phyloP scores from a whole-genome alignment of 2,888 invertebrate genomes.

The Sarcophaga carnaria region DNA sequence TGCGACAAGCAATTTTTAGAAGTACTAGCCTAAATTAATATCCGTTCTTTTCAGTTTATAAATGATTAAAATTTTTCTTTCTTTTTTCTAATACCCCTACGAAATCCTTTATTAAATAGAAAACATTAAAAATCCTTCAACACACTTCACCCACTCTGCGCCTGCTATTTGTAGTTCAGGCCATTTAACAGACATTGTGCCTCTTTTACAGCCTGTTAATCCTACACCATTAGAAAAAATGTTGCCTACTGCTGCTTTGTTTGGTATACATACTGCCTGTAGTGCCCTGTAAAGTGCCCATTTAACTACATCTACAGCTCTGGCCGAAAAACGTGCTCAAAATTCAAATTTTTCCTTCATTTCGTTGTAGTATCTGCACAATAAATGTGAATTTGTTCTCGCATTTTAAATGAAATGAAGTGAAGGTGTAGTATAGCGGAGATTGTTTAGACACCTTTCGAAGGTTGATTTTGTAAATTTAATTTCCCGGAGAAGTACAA shows the following conservation, averaged over 20 bases:
- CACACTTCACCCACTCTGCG: not conserved
- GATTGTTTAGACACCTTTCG: conserved; percentile 20
- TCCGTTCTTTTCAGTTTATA: not conserved
- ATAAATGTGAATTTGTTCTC: not conserved
- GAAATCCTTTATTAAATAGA: not conserved
- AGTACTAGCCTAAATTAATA: not conserved
- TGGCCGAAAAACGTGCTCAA: conserved; percentile 51
- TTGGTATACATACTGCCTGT: not conserved
- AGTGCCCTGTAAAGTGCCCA: not conserved
- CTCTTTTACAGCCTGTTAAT: conserved; percentile 10
- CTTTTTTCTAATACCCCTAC: not conserved
- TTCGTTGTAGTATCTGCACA: too few relatives aligned
- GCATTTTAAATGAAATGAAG: not conserved
- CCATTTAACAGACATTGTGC: conserved; percentile 35
- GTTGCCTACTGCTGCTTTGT: not conserved
- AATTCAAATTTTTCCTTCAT: conserved; percentile 46
- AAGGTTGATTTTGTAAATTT: conserved; percentile 18
- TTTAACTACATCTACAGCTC: not conserved
- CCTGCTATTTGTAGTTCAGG: not conserved
- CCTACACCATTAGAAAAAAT: not conserved
- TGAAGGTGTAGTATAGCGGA: conserved; percentile 14
- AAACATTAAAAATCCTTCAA: not conserved
- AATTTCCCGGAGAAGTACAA: not conserved
- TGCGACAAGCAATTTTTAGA: not conserved
- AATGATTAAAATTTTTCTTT: too few relatives aligned